These are phyloP conservation scores for Anguilla megastoma DNA, from an alignment of 2,797 vertebrate species.

Conservation along the genomic window DNA sequence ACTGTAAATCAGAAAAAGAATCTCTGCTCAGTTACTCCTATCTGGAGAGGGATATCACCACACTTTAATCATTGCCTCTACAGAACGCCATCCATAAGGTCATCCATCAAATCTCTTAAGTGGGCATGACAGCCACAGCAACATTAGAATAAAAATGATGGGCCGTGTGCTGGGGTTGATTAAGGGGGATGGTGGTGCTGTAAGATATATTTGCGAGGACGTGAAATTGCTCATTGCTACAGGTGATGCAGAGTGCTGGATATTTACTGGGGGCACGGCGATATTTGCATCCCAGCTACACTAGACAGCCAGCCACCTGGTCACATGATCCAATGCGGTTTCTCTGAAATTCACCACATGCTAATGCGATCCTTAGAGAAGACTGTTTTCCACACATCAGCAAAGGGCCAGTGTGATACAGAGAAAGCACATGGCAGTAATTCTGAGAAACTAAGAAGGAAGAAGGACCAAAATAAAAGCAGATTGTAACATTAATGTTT, in stretches of 20 bases:
- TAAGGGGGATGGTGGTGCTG: not conserved
- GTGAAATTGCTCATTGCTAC: not conserved
- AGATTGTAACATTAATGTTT: not conserved
- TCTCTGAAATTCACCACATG: not conserved
- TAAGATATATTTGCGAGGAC: slow-evolving; percentile 19
- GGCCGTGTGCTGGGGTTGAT: not conserved
- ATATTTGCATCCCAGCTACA: not conserved
- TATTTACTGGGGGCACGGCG: not conserved
- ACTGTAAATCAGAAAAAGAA: slow-evolving; percentile 30
- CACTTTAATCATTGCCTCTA: slow-evolving; percentile 29
- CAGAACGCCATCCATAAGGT: slow-evolving; percentile 16
- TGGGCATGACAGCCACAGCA: slow-evolving; percentile 14
- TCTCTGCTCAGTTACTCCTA: slow-evolving; percentile 2
- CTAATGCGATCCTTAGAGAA: not conserved
- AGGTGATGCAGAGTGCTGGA: not conserved
- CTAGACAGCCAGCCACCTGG: not conserved
- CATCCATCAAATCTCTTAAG: slow-evolving; percentile 29
- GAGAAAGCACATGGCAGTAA: not conserved
- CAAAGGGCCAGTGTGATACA: not conserved
- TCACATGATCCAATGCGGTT: not conserved
- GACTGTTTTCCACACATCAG: not conserved
- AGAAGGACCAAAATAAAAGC: not conserved
- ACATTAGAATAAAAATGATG: slow-evolving; percentile 24
- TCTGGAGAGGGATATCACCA: slow-evolving; percentile 16
- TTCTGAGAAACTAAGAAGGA: not conserved